Percentiles rank a stretch among this genome's conserved stretches.
Conservation (phyloP, 2,113 vertebrate genomes). For the Acanthochromis polyacanthus region DNA sequence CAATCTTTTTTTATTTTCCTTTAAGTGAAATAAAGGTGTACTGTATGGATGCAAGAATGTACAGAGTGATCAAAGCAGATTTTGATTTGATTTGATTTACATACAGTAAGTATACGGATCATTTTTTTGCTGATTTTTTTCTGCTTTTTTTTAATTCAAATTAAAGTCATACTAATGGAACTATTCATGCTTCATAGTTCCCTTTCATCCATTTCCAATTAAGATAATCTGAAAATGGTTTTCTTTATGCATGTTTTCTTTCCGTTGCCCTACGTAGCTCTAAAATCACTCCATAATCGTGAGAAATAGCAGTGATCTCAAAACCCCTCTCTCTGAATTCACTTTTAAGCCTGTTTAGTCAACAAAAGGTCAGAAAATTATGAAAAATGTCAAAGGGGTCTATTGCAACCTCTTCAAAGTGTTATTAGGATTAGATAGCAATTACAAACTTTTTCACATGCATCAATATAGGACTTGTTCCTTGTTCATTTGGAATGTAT, state of each 20-base stretch:
- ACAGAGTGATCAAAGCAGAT: conserved; percentile 24
- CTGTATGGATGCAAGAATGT: conserved; percentile 54
- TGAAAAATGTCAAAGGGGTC: neutral
- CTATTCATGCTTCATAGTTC: conserved; percentile 12
- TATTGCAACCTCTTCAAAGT: neutral
- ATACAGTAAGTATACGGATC: conserved; percentile 49
- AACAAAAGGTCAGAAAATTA: conserved; percentile 1
- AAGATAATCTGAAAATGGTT: neutral
- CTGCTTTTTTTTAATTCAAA: conserved; percentile 12
- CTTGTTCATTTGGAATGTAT: no score
- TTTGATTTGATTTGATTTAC: no score
- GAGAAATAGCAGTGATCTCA: no score
- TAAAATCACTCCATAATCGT: no score
- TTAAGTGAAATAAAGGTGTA: neutral
- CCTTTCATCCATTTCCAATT: conserved; percentile 33
- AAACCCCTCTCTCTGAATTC: no score
- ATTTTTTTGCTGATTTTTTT: conserved; percentile 42
- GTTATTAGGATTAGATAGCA: neutral
- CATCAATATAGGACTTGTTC: neutral
- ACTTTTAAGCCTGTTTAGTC: neutral
- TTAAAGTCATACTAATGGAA: neutral
- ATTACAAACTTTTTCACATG: neutral
- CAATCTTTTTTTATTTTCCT: neutral
- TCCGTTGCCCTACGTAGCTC: neutral
- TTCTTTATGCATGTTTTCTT: neutral